Percentiles rank a stretch among this genome's conserved stretches.
phyloP scores from a whole-genome alignment of 2,797 vertebrate species.

The Sebastes umbrosus region DNA sequence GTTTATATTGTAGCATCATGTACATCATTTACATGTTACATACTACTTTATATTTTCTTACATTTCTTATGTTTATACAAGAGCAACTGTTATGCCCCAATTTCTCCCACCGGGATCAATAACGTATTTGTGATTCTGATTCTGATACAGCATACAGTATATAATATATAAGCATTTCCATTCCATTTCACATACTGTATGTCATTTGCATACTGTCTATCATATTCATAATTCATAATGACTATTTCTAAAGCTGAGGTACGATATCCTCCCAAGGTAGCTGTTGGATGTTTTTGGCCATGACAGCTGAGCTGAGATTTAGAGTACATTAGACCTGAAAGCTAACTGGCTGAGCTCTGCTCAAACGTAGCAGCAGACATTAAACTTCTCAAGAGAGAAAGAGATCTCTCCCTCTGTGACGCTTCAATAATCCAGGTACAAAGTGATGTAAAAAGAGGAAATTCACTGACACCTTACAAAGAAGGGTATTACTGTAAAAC shows the following conservation, averaged over 20 bases:
- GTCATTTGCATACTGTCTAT: neutral
- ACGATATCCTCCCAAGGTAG: neutral
- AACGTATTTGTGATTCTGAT: too few relatives aligned
- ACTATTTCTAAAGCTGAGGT: neutral
- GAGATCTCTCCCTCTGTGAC: neutral
- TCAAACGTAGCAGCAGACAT: neutral
- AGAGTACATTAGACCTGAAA: constrained; percentile 22
- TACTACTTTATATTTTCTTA: neutral
- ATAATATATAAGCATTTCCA: neutral
- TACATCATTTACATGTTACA: neutral
- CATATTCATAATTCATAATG: neutral
- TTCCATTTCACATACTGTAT: neutral
- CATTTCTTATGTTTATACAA: too few relatives aligned
- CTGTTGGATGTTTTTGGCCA: neutral
- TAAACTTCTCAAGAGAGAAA: constrained; percentile 4
- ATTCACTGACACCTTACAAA: neutral
- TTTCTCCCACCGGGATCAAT: neutral
- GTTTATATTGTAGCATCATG: neutral
- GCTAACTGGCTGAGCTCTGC: constrained; percentile 1
- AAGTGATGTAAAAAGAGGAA: neutral
- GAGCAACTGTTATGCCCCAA: too few relatives aligned
- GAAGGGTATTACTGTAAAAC: neutral
- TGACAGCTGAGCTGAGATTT: constrained; percentile 13
- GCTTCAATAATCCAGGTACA: neutral
- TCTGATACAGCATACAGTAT: neutral